These are phyloP conservation scores for Pseudomyrmex concolor DNA, from an alignment of 1,140 invertebrate genomes.

Conservation along the genomic window DNA sequence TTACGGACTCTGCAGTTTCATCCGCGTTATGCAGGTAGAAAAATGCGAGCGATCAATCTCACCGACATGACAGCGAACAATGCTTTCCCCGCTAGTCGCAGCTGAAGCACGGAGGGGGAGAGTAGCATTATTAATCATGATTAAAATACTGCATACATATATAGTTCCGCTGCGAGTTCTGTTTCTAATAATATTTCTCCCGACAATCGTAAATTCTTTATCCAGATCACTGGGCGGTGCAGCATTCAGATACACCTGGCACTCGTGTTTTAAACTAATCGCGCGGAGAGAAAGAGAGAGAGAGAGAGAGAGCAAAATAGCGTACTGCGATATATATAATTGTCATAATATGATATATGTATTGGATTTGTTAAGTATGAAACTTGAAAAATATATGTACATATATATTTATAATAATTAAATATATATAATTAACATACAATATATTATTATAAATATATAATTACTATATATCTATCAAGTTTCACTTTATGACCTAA, in stretches of 20 bases:
- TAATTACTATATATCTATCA: no score
- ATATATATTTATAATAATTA: background rate
- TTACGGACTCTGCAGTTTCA: background rate
- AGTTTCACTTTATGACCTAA: background rate
- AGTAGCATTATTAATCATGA: slow-evolving; percentile 57
- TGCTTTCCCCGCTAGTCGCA: slow-evolving; percentile 21
- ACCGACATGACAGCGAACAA: slow-evolving; percentile 9
- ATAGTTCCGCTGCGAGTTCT: slow-evolving; percentile 19
- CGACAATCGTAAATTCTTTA: slow-evolving; percentile 39
- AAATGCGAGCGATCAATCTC: slow-evolving; percentile 56
- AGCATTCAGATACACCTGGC: slow-evolving; percentile 10
- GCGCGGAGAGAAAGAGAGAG: no score
- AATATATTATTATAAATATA: no score
- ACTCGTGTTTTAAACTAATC: background rate
- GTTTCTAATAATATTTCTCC: slow-evolving; percentile 19
- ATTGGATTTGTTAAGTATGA: background rate
- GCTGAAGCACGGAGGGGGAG: background rate
- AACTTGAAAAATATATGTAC: background rate
- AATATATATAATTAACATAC: no score
- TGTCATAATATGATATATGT: no score
- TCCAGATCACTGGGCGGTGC: slow-evolving; percentile 1
- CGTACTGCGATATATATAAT: background rate
- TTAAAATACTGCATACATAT: slow-evolving; percentile 42
- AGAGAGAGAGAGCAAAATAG: background rate
- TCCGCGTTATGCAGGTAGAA: slow-evolving; percentile 33